Base-by-base conservation (phyloP, 2,113 vertebrate genomes). In the Oncorhynchus kisutch region DNA sequence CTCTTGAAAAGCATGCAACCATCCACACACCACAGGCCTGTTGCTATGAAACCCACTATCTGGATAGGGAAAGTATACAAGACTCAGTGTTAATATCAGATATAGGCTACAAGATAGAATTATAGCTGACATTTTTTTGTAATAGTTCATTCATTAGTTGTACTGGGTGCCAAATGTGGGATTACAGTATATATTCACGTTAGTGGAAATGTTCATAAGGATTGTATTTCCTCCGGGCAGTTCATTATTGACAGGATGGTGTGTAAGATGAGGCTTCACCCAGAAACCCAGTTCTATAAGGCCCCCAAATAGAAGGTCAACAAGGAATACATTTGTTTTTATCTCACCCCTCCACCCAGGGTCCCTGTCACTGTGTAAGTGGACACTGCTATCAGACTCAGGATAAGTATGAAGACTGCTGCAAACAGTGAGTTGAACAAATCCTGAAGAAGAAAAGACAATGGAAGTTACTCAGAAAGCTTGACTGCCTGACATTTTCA, bases 301-400 rank as follows among this genome's bases (percentile, higher is more conserved):
- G 18, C n/a, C 59, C n/a, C 18, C n/a, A 62, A 62, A 24, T 62
- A 22, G n/a, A 62, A 62, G n/a, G 6, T 22, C 59, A n/a, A 60
- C 6, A 60, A 60, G 59, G 7, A 60, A 60, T 14, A 25, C 24
- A 24, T 14, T 4, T 1, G 11, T 57, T 45, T 45, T 45, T 45
- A 45, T 92, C 95, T 96, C 91, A 97, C 96, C 88, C 95, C 96
- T 94, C 95, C 97, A 49, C 83, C 81, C 81, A 95, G 25, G 0
- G 76, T 89, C 4, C 81, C 84, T 0, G 70, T 74, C 54, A 87
- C 84, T 31, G 73, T 90, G 88, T 89, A 89, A 20, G 89, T 83
- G 5, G 83, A 72, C 39, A 95, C 0, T 7, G 94, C 95, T 66
- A 93, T 76, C 45, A 96, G 39, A 81, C 93, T 91, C 72, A 95